Evolutionary conservation across 2,113 vertebrate species (phyloP), one percentile per base, ranked within the genome.

Genomic region (Nycticebus coucang): DNA sequence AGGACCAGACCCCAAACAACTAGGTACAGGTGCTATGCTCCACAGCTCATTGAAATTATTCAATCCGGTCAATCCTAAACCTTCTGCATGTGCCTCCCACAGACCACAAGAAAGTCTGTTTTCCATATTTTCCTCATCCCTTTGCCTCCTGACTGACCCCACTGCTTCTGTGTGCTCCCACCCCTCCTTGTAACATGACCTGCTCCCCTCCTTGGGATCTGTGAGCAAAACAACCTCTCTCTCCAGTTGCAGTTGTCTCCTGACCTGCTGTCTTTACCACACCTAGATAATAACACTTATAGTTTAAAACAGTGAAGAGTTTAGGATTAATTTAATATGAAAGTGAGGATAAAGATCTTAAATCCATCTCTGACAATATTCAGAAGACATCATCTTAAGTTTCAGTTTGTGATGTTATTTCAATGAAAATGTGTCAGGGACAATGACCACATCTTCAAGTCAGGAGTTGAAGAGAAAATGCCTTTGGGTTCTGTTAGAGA

Each of bases 41-140:
- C 9, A 81, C 8, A 89, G 4, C 22, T 24, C 14, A 12, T 33
- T 69, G 59, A 88, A 84, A 57, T 35, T 26, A 72, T 45, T 62
- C 21, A 55, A 3, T 45, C 22, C 26, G 30, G 21, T 7, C 21
- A 91, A 35, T 3, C 21, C 7, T 28, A 55, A 89, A 57, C 22
- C 21, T 41, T 1, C 18, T 92, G 26, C n/a, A 77, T 4, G 5
- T 64, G 12, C 21, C 5, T 77, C 11, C 22, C 28, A 60, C 1
- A 64, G 22, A 26, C 17, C 64, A 88, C 5, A 81, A 4, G 55
- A 21, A 75, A 86, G 60, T 14, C 33, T 89, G 59, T 85, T 64
- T 28, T 1, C 4, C 19, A 35, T 9, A 0, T 66, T 14, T n/a
- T 2, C 14, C 59, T 53, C 21, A 3, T 82, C 1, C 18, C 7